Evolutionary conservation across 2,113 vertebrate genomes (phyloP).

Genomic region (Scomber japonicus): DNA sequence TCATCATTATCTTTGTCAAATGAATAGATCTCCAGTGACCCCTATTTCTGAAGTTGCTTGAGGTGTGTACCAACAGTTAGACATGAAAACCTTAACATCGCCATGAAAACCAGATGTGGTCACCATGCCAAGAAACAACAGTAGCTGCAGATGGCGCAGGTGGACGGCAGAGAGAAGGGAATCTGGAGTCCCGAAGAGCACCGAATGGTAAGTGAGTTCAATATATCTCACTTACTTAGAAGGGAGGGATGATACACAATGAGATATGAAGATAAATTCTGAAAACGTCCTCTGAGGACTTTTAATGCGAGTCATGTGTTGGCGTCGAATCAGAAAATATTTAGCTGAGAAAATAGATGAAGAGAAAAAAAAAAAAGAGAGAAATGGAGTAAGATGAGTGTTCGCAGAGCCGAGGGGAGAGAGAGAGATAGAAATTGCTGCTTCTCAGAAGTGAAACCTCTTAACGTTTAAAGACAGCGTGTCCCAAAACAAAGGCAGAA

Average conservation of each 20-base stretch:
- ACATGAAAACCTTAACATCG: conserved; percentile 34
- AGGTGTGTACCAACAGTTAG: conserved; percentile 59
- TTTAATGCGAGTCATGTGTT: conserved; percentile 35
- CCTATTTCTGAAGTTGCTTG: conserved; percentile 30
- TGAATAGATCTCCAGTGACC: conserved; percentile 21
- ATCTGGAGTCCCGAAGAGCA: not conserved
- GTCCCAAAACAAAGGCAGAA: not conserved
- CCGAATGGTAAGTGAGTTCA: conserved; percentile 13
- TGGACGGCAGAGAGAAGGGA: conserved; percentile 44
- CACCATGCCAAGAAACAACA: conserved; percentile 23
- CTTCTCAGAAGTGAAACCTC: not conserved
- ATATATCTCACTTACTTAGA: conserved; percentile 68
- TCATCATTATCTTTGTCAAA: conserved; percentile 47
- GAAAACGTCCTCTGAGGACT: not conserved
- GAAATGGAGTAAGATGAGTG: not conserved
- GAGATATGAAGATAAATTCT: conserved; percentile 43
- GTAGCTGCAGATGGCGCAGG: conserved; percentile 67
- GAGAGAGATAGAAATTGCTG: not conserved
- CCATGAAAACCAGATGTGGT: conserved; percentile 61
- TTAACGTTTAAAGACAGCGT: not conserved
- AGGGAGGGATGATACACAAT: conserved; percentile 16
- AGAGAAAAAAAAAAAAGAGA: conserved; percentile 11
- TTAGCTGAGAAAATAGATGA: not conserved
- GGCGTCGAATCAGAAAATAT: not conserved
- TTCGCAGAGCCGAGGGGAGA: not conserved